phyloP scores from a whole-genome alignment of 2,797 vertebrate genomes.

The Florisuga fusca region DNA sequence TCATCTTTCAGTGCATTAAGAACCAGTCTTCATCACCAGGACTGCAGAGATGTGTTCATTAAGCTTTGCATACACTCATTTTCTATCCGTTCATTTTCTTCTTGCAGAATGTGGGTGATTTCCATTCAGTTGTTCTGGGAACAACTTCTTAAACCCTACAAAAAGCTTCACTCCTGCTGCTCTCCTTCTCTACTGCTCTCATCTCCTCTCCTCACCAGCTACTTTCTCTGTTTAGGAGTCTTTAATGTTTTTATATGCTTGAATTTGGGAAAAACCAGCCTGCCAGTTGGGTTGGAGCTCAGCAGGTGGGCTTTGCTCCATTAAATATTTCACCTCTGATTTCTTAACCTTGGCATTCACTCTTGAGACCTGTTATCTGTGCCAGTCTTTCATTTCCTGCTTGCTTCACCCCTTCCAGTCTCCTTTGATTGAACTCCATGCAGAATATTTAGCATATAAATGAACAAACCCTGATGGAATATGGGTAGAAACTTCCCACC shows the following conservation, averaged over 20 bases:
- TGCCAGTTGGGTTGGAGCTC: not conserved
- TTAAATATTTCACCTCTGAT: not conserved
- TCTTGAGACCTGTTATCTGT: not conserved
- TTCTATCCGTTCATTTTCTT: not conserved
- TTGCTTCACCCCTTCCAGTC: not conserved
- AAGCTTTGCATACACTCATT: fast-evolving
- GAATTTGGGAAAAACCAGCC: not conserved
- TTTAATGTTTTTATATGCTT: not conserved
- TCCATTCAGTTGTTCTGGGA: not conserved
- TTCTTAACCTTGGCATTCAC: not conserved
- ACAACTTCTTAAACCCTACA: not conserved
- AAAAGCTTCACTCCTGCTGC: not conserved
- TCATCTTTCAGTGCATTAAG: not conserved
- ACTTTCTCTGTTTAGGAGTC: not conserved
- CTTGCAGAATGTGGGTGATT: not conserved
- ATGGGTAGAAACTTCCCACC: not conserved
- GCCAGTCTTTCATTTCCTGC: slow-evolving; percentile 5
- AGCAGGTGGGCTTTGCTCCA: not conserved
- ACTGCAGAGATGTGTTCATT: not conserved
- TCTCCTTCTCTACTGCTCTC: fast-evolving
- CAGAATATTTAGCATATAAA: slow-evolving; percentile 35
- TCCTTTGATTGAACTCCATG: not conserved
- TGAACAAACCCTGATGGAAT: not conserved
- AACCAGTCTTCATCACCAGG: not conserved
- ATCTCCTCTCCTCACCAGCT: not conserved